phyloP scores from a whole-genome alignment of 2,797 vertebrate species.

The Sebastes cheni region DNA sequence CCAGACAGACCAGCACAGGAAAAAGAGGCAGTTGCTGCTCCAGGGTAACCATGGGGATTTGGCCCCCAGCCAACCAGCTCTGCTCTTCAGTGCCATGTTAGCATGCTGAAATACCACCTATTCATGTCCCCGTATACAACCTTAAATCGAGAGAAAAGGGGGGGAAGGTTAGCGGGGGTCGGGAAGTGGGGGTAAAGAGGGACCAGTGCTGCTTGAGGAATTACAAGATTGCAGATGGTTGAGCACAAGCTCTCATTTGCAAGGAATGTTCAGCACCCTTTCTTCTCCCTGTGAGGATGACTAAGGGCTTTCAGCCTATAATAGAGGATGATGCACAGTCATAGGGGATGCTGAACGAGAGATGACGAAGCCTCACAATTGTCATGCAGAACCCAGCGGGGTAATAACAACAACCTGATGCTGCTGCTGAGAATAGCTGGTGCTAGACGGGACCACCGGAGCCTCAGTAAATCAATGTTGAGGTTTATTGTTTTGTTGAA shows the following conservation, averaged over 20 bases:
- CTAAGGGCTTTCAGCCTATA: constrained; percentile 71
- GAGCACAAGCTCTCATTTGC: constrained; percentile 66
- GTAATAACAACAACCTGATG: constrained; percentile 61
- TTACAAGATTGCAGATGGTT: constrained; percentile 60
- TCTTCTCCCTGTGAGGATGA: constrained; percentile 66
- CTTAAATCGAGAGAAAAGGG: constrained; percentile 33
- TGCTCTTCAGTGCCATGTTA: constrained; percentile 48
- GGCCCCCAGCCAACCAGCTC: constrained; percentile 68
- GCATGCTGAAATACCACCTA: constrained; percentile 71
- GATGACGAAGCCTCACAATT: constrained; percentile 59
- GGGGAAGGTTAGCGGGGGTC: constrained; percentile 12
- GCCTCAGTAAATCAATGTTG: constrained; percentile 13
- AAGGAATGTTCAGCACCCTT: constrained; percentile 64
- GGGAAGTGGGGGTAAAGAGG: neutral
- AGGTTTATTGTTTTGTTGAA: constrained; percentile 19
- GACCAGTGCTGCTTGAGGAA: constrained; percentile 35
- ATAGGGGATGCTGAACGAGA: constrained; percentile 58
- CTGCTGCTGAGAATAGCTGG: constrained; percentile 45
- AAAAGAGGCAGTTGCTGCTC: constrained; percentile 67
- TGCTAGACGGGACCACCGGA: constrained; percentile 10
- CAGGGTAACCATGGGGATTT: constrained; percentile 80
- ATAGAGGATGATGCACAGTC: constrained; percentile 74
- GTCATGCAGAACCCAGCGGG: constrained; percentile 48
- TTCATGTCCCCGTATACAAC: constrained; percentile 56
- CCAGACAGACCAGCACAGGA: constrained; percentile 50